phyloP scores from a whole-genome alignment of 2,113 vertebrate genomes.

The Dendrocopos noguchii region DNA sequence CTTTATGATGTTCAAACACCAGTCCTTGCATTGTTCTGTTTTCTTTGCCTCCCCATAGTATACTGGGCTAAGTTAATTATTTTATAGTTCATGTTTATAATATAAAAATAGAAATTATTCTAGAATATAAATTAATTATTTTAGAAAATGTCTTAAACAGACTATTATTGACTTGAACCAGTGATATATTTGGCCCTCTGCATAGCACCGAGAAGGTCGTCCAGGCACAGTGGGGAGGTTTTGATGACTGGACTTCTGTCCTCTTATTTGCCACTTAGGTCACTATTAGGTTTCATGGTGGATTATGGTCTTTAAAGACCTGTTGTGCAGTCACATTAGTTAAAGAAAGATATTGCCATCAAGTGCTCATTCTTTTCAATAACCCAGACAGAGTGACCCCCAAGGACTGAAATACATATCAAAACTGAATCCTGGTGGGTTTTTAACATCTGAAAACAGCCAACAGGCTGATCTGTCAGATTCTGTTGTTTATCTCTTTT shows the following conservation, averaged over 20 bases:
- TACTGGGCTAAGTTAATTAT: not conserved
- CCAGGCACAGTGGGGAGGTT: not conserved
- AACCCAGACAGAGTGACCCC: conserved; percentile 23
- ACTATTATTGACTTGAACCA: not conserved
- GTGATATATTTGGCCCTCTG: not conserved
- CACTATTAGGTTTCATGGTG: conserved; percentile 3
- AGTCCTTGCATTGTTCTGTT: not conserved
- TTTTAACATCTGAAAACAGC: conserved; percentile 32
- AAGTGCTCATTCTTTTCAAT: conserved; percentile 9
- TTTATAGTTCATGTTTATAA: not conserved
- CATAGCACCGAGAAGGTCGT: not conserved
- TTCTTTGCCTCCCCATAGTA: not conserved
- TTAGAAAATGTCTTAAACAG: not conserved
- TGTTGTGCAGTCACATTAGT: conserved; percentile 32
- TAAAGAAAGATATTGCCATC: conserved; percentile 2
- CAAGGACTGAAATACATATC: conserved; percentile 10
- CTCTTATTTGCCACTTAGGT: conserved; percentile 31
- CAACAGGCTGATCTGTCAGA: conserved; percentile 24
- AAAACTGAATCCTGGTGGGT: conserved; percentile 34
- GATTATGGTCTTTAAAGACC: conserved; percentile 43
- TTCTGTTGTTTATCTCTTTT: conserved; percentile 49
- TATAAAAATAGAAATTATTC: too few species aligned
- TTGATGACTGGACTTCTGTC: not conserved
- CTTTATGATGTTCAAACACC: not conserved
- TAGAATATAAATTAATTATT: not conserved